These are phyloP conservation scores for Corythaeola cristata DNA, from an alignment of 2,113 vertebrate genomes.

Conservation along the genomic window DNA sequence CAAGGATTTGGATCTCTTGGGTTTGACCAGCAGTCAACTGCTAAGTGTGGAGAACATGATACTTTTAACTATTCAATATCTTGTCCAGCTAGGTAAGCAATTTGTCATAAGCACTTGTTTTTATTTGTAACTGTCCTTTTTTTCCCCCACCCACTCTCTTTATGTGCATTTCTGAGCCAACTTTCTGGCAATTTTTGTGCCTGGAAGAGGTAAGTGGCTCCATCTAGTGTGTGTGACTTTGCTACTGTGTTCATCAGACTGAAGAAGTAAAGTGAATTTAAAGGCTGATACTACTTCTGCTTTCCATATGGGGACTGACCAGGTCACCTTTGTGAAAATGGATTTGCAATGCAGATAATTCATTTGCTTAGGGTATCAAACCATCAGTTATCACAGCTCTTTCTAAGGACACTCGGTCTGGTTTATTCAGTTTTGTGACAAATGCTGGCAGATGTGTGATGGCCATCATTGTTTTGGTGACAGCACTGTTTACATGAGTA, in stretches of 20 bases:
- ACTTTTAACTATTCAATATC: conserved; percentile 94
- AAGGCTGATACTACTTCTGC: neutral
- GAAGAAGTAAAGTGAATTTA: neutral
- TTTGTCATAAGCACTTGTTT: neutral
- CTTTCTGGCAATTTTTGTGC: neutral
- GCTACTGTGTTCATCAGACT: neutral
- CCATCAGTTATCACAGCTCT: conserved; percentile 30
- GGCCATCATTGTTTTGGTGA: conserved; percentile 36
- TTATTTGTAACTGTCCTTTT: neutral
- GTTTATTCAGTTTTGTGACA: conserved; percentile 49
- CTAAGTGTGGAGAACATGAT: conserved; percentile 93
- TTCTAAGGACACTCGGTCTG: conserved; percentile 44
- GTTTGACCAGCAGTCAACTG: conserved; percentile 84
- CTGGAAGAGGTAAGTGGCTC: conserved; percentile 50
- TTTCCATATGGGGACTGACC: conserved; percentile 18
- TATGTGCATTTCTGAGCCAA: neutral
- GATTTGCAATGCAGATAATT: conserved; percentile 52
- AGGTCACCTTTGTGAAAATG: conserved; percentile 37
- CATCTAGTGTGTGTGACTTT: conserved; percentile 57
- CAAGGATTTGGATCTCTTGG: conserved; percentile 85
- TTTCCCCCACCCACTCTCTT: neutral
- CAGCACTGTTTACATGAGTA: conserved; percentile 65
- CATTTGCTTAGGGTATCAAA: conserved; percentile 54
- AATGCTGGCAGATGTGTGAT: conserved; percentile 57
- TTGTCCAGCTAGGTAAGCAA: conserved; percentile 89